Base-by-base conservation (phyloP, 2,113 vertebrate species). In the Lophotis ruficrista region DNA sequence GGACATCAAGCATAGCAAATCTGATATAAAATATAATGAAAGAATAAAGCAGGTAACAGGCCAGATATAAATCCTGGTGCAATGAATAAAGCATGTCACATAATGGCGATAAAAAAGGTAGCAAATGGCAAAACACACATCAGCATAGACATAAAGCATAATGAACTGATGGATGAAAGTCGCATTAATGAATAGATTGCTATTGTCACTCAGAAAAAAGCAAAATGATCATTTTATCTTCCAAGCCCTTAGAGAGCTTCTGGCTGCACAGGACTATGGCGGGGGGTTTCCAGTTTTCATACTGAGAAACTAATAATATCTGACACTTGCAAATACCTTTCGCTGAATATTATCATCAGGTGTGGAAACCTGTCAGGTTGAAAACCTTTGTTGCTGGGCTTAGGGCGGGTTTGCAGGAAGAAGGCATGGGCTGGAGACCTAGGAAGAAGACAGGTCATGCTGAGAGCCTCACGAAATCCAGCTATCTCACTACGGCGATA, bases 1-100 rank as follows among this genome's bases (percentile, higher is more conserved):
- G 83, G 88, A 68, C 76, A 80, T 75, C 35, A 45, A 93, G 90
- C 92, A 64, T 12, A 60, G 64, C 60, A 81, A 92, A 92, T 23
- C 71, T n/a, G 85, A 85, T 65, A 83, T 94, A 93, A 96, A 96
- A 89, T 51, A 73, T 60, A 90, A 86, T 81, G 85, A 93, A 90
- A 82, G 85, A 58, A 93, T 83, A 70, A 87, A 89, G 79, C 93
- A 90, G 90, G 79, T 79, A 90, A 93, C 54, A 53, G 76, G 75
- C 61, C 60, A 70, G 88, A 81, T 20, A 75, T 93, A 94, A 96
- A 96, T 97, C 93, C 83, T 75, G 38, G 4, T 13, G 58, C 75
- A 45, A 91, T 83, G 90, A 84, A 93, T 73, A 92, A 92, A 90
- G 85, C 56, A 9, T 53, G 76, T 68, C 94, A 87, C 68, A 86